These are phyloP conservation scores for Gastrophryne carolinensis DNA, from an alignment of 2,797 vertebrate genomes.

Conservation along the genomic window DNA sequence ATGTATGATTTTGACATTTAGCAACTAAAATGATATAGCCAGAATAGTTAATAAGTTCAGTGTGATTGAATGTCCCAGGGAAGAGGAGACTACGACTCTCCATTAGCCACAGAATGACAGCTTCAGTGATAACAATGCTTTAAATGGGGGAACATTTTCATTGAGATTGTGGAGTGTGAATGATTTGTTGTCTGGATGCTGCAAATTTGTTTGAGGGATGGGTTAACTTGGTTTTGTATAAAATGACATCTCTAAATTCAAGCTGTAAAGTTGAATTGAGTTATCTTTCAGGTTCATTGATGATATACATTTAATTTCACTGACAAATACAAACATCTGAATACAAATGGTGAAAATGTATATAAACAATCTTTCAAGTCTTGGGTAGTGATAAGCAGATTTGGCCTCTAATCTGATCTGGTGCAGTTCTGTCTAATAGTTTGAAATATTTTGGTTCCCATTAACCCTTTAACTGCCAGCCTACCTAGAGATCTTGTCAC, in stretches of 20 bases:
- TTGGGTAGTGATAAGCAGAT: no score
- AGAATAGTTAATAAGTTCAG: slow-evolving; percentile 65
- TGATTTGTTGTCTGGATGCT: slow-evolving; percentile 52
- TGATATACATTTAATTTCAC: no score
- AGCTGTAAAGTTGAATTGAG: background rate
- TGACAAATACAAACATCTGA: no score
- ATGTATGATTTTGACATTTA: slow-evolving; percentile 73
- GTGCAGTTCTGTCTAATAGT: no score
- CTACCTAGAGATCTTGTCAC: no score
- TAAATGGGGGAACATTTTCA: slow-evolving; percentile 53
- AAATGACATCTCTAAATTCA: slow-evolving; percentile 15
- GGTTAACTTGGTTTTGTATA: slow-evolving; percentile 44
- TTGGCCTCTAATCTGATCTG: no score
- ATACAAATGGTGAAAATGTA: no score
- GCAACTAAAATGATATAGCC: slow-evolving; percentile 67
- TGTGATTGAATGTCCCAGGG: slow-evolving; percentile 59
- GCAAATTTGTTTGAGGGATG: slow-evolving; percentile 44
- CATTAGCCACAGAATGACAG: slow-evolving; percentile 61
- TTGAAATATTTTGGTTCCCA: no score
- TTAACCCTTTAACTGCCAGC: no score
- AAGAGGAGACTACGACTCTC: slow-evolving; percentile 64
- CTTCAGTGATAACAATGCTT: slow-evolving; percentile 61
- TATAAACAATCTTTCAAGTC: no score
- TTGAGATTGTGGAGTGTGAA: slow-evolving; percentile 46
- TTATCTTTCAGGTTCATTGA: no score